These are phyloP conservation scores for Excalfactoria chinensis DNA, from an alignment of 2,113 vertebrate genomes.

Conservation along the genomic window DNA sequence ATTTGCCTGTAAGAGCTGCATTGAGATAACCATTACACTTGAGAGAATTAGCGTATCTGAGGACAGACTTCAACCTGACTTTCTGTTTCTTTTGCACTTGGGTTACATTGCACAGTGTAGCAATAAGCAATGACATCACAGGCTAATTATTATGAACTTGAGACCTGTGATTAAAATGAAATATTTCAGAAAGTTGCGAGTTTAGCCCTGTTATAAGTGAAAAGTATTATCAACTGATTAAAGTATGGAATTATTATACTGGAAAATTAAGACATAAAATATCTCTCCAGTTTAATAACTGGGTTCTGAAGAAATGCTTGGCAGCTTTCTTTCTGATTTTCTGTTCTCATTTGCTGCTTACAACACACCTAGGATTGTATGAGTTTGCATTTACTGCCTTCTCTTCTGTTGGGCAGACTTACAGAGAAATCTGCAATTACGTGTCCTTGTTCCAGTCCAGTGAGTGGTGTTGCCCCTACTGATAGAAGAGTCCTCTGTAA, in stretches of 20 bases:
- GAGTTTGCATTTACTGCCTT: neutral
- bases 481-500: neutral
- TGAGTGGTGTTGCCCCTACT: neutral
- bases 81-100: neutral
- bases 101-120: neutral
- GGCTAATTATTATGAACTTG: constrained; percentile 5
- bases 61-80: constrained; percentile 22
- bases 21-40: constrained; percentile 5
- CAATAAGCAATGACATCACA: constrained; percentile 21
- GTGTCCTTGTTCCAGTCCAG: neutral
- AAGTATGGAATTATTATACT: neutral
- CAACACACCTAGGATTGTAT: neutral
- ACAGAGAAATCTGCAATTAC: neutral
- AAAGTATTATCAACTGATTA: neutral
- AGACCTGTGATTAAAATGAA: neutral
- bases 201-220: neutral
- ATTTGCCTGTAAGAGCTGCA: constrained; percentile 47
- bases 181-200: neutral
- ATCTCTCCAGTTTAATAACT: neutral
- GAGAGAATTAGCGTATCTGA: constrained; percentile 40
- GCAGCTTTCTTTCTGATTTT: neutral
- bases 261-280: neutral
- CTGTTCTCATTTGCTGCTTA: neutral
- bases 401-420: neutral
- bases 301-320: neutral